Evolutionary conservation across 2,113 vertebrate species (phyloP).

Genomic region (Gnathonemus longibarbis): DNA sequence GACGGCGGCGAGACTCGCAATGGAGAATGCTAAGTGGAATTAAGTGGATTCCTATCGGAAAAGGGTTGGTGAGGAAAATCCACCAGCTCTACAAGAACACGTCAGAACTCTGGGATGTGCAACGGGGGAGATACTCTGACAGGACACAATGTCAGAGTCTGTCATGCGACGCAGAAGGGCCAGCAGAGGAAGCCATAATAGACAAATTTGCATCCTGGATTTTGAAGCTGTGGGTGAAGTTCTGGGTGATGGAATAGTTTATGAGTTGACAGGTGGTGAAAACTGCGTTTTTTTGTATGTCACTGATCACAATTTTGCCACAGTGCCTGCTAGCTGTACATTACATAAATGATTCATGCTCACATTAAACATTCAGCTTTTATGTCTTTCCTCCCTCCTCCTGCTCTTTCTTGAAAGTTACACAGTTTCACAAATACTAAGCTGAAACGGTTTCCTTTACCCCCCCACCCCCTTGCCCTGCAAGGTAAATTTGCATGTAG

Average conservation of each 20-base stretch:
- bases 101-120: neutral
- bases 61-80: neutral
- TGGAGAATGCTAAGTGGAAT: neutral
- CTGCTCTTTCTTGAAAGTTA: slow-evolving; percentile 2
- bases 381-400: neutral
- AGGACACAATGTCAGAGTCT: neutral
- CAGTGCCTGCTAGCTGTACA: neutral
- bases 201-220: neutral
- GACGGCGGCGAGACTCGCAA: neutral
- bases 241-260: neutral
- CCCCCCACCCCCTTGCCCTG: neutral
- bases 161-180: neutral
- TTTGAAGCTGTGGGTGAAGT: neutral
- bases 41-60: neutral
- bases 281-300: neutral
- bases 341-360: slow-evolving; percentile 1
- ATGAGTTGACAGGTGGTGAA: neutral
- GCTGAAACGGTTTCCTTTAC: neutral
- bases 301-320: neutral
- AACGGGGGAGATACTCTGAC: neutral
- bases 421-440: slow-evolving; percentile 3
- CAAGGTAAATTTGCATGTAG: slow-evolving; percentile 24
- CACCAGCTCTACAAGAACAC: neutral
- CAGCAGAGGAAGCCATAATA: neutral
- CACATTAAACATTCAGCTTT: slow-evolving; percentile 3